Evolutionary conservation across 2,888 invertebrate species (phyloP).

Genomic region (Embidobia sp.): DNA sequence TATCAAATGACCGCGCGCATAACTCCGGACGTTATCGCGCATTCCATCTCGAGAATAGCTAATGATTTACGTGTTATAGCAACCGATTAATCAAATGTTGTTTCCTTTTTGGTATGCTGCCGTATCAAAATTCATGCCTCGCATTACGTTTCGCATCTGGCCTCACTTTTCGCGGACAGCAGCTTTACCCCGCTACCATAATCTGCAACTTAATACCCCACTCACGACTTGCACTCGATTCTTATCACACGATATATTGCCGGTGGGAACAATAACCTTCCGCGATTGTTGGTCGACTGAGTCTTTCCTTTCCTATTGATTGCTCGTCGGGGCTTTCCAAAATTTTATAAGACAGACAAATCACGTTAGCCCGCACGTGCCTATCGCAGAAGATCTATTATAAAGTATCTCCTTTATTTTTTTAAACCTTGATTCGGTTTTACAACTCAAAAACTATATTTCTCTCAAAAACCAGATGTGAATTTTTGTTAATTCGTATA

Average conservation of each 20-base stretch:
- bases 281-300: slow-evolving; percentile 57
- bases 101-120: slow-evolving; percentile 37
- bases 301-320: slow-evolving; percentile 59
- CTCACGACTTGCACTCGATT: slow-evolving; percentile 67
- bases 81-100: slow-evolving; percentile 56
- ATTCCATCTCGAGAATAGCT: slow-evolving; percentile 46
- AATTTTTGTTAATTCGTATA: too few species aligned
- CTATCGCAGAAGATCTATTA: slow-evolving; percentile 10
- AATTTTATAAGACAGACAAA: slow-evolving; percentile 46
- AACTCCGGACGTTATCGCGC: slow-evolving; percentile 45
- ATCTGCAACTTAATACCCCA: slow-evolving; percentile 66
- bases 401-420: too few species aligned
- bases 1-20: slow-evolving; percentile 52
- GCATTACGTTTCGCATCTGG: slow-evolving; percentile 60
- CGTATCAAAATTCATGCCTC: slow-evolving; percentile 62
- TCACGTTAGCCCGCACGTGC: slow-evolving; percentile 36
- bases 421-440: too few species aligned
- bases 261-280: slow-evolving; percentile 65
- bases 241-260: slow-evolving; percentile 65
- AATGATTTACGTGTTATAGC: slow-evolving; percentile 54
- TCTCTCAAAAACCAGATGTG: too few species aligned
- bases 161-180: slow-evolving; percentile 61
- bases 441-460: too few species aligned
- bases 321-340: slow-evolving; percentile 24
- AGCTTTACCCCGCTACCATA: slow-evolving; percentile 57